Base-by-base conservation (phyloP, 1,140 invertebrate genomes). In the Theocolax elegans region DNA sequence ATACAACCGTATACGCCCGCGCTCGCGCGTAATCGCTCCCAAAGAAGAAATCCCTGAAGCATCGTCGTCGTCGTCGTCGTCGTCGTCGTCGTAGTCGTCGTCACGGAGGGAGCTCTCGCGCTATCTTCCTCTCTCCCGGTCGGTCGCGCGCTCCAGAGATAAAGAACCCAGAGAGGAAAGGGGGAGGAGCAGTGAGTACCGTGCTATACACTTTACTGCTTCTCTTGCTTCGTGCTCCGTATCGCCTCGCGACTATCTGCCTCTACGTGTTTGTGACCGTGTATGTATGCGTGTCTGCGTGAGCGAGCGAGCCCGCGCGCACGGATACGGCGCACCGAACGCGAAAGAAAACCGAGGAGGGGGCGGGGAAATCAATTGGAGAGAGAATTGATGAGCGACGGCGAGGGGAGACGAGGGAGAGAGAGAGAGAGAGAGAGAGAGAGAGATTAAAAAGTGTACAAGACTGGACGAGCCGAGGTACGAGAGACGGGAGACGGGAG, bases 31-130 rank as follows among this genome's bases (percentile, higher is more conserved):
- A 75, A 77, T 74, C 74, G 74, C 65, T 54, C 56, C 56, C 65
- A 66, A 40, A 72, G 51, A 72, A 74, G 74, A 74, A 78, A 76
- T 79, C 77, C 72, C 71, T 63, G 72, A 71, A 76, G 73, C 58
- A 53, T 48, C 42, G 27, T 40, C 31, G 25, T 46, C 23, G 40
- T 27, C 13, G 40, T 25, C 38, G 8, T 15, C 12, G 40, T 54
- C 46, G 23, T 69, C 48, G 62, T 53, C 59, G 35, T n/a, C n/a
- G n/a, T n/a, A n/a, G n/a, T n/a, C n/a, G n/a, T n/a, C n/a, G n/a
- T n/a, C n/a, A 19, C 25, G 29, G 38, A 48, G 54, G 44, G 27
- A 19, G 13, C 56, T 67, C 46, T 46, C 25, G 44, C 29, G 29
- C 60, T 48, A 9, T 46, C 51, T 71, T 25, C 60, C 35, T 53